Percentiles rank a stretch among this genome's conserved stretches.
phyloP scores from a whole-genome alignment of 2,113 vertebrate species.

The Thinocorus orbignyianus region DNA sequence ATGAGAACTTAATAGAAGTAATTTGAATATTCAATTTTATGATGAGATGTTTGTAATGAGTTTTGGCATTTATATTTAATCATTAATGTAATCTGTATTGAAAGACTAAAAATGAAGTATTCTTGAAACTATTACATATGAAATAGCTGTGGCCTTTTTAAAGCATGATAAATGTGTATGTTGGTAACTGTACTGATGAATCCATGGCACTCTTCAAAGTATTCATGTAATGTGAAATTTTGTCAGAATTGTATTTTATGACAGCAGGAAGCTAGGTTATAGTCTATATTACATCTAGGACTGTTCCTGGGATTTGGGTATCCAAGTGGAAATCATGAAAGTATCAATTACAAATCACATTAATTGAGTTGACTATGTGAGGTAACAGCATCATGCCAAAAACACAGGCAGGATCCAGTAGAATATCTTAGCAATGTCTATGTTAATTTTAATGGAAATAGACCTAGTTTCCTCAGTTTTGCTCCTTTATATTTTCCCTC shows the following conservation, averaged over 20 bases:
- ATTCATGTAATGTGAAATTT: neutral
- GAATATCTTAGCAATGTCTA: neutral
- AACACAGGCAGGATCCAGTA: neutral
- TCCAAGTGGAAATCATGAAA: neutral
- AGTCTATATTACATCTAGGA: neutral
- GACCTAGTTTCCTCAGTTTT: neutral
- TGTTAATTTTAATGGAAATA: neutral
- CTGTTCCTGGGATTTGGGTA: neutral
- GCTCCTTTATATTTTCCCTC: neutral
- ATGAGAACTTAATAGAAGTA: neutral
- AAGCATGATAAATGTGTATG: neutral
- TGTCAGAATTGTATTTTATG: neutral
- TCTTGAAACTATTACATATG: neutral
- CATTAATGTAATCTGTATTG: neutral
- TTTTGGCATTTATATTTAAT: neutral
- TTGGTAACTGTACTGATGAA: neutral
- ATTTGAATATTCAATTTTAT: neutral
- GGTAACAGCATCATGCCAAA: neutral
- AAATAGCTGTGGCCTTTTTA: neutral
- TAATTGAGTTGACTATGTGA: neutral
- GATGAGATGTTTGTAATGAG: neutral
- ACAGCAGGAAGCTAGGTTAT: neutral
- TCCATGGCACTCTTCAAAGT: neutral
- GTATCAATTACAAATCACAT: neutral
- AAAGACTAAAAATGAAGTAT: neutral